These are phyloP conservation scores for Porites evermanni DNA, from an alignment of 92 coral and sea anemone species.

Conservation along the genomic window DNA sequence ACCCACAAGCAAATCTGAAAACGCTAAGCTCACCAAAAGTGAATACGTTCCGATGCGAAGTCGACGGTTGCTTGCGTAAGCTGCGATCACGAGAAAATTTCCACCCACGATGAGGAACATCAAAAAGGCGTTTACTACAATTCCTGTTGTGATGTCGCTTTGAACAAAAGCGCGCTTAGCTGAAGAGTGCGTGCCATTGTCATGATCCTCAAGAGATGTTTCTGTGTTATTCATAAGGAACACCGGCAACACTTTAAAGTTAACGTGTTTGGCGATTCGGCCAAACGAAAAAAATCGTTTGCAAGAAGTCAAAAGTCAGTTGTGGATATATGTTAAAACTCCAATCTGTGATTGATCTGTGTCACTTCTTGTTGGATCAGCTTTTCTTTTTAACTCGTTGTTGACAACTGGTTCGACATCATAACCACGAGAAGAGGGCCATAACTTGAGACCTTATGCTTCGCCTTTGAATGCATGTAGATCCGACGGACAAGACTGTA, in stretches of 20 bases:
- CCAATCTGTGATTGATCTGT: slow-evolving; percentile 2
- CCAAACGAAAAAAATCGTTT: not conserved
- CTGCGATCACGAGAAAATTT: slow-evolving; percentile 71
- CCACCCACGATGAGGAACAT: slow-evolving; percentile 53
- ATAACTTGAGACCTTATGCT: not conserved
- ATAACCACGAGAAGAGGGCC: not conserved
- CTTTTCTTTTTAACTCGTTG: not conserved
- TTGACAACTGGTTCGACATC: not conserved
- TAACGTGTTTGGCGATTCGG: not conserved
- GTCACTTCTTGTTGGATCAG: not conserved
- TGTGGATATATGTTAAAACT: not conserved
- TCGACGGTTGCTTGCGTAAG: slow-evolving; percentile 74
- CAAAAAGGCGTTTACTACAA: slow-evolving; percentile 44
- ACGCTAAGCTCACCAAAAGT: slow-evolving; percentile 78
- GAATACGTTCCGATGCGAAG: slow-evolving; percentile 75
- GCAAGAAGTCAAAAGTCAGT: not conserved
- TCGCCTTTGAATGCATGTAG: not conserved
- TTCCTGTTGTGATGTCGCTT: not conserved
- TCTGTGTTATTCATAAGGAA: slow-evolving; percentile 12
- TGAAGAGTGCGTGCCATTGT: slow-evolving; percentile 1
- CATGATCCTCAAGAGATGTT: not conserved
- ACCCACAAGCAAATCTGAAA: slow-evolving; percentile 84
- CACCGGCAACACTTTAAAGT: not conserved
- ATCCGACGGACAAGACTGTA: not conserved
- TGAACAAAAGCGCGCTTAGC: not conserved